phyloP scores from a whole-genome alignment of 2,113 vertebrate species.

The Mustela nigripes region DNA sequence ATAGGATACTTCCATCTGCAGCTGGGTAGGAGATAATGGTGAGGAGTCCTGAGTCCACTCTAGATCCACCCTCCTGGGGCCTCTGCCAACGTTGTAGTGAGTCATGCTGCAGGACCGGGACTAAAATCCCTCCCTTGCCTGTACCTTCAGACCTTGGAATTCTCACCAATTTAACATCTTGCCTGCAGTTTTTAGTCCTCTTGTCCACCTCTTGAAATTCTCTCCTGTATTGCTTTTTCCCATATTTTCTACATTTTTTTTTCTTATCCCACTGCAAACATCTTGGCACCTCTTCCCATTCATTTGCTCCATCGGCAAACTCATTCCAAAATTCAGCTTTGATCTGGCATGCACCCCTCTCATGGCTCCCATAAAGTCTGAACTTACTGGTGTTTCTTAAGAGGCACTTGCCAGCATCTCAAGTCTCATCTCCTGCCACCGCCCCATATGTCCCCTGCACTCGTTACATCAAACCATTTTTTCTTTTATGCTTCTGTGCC shows the following conservation, averaged over 20 bases:
- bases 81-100: not conserved
- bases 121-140: not conserved
- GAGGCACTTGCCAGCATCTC: not conserved
- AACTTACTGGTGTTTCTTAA: not conserved
- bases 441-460: not conserved
- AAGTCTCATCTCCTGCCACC: not conserved
- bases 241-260: not conserved
- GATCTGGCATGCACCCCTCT: too few species aligned
- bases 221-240: not conserved
- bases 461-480: not conserved
- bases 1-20: not conserved
- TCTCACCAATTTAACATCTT: not conserved
- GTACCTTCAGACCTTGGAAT: not conserved
- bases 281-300: not conserved
- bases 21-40: not conserved
- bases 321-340: not conserved
- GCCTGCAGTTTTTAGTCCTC: not conserved
- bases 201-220: not conserved
- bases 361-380: not conserved
- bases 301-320: not conserved
- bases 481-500: not conserved
- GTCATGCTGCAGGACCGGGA: too few species aligned
- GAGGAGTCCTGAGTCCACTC: not conserved
- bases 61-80: not conserved
- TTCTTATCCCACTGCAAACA: not conserved